These are phyloP conservation scores for Ommatoiulus sabulosus DNA, from an alignment of 2,888 invertebrate species.

Conservation along the genomic window DNA sequence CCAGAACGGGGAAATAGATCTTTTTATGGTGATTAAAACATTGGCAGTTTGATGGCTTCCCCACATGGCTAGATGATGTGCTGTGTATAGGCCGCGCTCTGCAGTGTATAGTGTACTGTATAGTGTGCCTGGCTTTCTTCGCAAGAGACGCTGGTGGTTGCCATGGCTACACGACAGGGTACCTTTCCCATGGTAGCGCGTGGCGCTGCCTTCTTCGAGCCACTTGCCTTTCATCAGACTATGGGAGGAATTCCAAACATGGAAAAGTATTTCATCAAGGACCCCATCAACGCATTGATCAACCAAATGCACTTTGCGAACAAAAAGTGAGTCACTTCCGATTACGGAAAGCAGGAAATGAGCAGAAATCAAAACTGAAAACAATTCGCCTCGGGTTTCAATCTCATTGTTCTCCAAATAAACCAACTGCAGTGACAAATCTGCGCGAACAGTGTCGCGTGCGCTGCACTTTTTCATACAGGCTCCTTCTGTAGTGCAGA, in stretches of 20 bases:
- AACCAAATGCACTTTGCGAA: not conserved
- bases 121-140: not conserved
- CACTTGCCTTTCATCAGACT: not conserved
- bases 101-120: not conserved
- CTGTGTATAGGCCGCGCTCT: not conserved
- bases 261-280: not conserved
- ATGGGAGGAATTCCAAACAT: not conserved
- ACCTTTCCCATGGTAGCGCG: not conserved
- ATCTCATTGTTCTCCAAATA: not conserved
- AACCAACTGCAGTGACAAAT: not conserved
- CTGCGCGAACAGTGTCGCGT: not conserved
- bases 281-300: constrained; percentile 7
- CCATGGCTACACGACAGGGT: not conserved
- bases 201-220: not conserved
- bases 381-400: constrained; percentile 8
- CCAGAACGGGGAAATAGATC: not conserved
- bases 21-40: constrained; percentile 28
- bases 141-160: not conserved
- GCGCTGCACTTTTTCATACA: not conserved
- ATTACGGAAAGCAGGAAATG: constrained; percentile 22
- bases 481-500: no score
- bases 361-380: constrained; percentile 28
- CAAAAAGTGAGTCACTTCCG: constrained; percentile 7
- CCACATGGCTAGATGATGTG: not conserved
- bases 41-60: constrained; percentile 13